phyloP scores from a whole-genome alignment of 1,140 invertebrate genomes.

The Hylyphantes graminicola region DNA sequence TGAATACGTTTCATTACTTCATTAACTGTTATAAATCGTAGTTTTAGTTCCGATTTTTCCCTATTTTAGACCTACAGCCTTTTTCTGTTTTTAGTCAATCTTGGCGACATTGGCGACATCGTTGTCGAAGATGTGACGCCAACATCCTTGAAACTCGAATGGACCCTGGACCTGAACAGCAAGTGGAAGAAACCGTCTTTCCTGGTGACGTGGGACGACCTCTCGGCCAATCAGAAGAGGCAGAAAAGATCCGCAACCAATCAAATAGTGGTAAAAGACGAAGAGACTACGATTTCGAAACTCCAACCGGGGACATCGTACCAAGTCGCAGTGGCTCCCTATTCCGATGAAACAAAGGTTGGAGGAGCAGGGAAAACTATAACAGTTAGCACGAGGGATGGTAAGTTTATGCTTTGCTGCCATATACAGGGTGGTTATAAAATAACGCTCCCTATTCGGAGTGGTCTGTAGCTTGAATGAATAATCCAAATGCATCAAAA shows the following conservation, averaged over 20 bases:
- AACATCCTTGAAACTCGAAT: background rate
- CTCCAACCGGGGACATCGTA: constrained; percentile 22
- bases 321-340: constrained; percentile 8
- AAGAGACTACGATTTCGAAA: background rate
- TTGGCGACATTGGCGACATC: constrained; percentile 27
- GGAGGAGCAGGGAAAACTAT: background rate
- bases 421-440: no score
- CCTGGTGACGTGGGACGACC: constrained; percentile 13
- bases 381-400: background rate
- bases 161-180: background rate
- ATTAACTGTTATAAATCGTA: no score
- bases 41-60: no score
- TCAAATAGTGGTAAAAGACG: background rate
- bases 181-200: constrained; percentile 31
- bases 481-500: no score
- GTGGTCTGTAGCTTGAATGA: no score
- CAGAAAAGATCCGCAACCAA: background rate
- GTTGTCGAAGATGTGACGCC: constrained; percentile 1
- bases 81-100: constrained; percentile 22
- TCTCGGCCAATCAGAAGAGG: background rate
- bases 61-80: background rate
- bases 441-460: no score
- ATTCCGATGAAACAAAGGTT: background rate
- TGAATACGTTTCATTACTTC: no score
- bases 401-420: no score